Evolutionary conservation across 1,140 invertebrate genomes (phyloP).

Genomic region (Lithobius niger): DNA sequence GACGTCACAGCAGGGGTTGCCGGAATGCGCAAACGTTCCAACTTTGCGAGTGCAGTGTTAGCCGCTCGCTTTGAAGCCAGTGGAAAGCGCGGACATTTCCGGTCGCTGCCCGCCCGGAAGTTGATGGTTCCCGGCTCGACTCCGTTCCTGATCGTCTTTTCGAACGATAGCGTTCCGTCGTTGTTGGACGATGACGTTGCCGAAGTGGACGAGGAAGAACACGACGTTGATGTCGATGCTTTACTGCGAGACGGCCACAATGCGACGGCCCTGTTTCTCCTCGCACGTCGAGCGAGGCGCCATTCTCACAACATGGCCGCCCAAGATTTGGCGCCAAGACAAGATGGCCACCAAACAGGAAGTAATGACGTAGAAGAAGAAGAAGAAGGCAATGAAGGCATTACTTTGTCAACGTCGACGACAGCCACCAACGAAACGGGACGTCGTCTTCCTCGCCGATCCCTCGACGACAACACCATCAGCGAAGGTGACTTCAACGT

Average conservation of each 20-base stretch:
- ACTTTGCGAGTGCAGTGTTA: conserved; percentile 10
- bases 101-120: background rate
- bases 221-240: conserved; percentile 2
- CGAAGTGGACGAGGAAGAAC: background rate
- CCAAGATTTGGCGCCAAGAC: background rate
- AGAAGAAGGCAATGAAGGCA: background rate
- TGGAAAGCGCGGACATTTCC: background rate
- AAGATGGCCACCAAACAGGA: background rate
- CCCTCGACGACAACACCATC: background rate
- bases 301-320: background rate
- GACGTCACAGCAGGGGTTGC: conserved; percentile 26
- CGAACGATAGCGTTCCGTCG: conserved; percentile 27
- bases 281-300: background rate
- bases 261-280: background rate
- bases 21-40: conserved; percentile 21
- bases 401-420: background rate
- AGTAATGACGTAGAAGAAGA: background rate
- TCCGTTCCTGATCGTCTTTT: conserved; percentile 33
- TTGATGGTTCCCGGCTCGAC: conserved; percentile 18
- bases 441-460: too few relatives aligned
- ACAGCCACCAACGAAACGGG: background rate
- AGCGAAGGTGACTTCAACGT: conserved; percentile 7
- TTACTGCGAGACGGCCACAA: background rate
- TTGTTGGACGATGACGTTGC: background rate
- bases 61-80: conserved; percentile 9